Evolutionary conservation across 2,888 invertebrate species (phyloP).

Genomic region (Amiota mariae): DNA sequence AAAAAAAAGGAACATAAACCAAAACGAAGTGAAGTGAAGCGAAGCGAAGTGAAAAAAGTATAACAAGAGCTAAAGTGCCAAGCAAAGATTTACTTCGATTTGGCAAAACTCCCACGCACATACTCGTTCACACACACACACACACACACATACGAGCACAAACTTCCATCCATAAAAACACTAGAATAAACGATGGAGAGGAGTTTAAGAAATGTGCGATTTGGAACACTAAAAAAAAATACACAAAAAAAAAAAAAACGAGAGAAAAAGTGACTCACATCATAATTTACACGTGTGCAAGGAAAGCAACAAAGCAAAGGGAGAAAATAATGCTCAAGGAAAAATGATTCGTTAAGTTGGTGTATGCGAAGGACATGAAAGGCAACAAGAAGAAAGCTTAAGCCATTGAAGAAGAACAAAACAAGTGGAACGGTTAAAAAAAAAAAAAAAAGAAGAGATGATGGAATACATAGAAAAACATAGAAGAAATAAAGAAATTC

Average conservation of each 20-base stretch:
- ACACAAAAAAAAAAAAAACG: conserved; percentile 36
- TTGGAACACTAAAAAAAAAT: conserved; percentile 45
- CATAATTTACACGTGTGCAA: conserved; percentile 54
- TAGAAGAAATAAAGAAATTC: neutral
- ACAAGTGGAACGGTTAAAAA: neutral
- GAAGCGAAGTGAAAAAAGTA: neutral
- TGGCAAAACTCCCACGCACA: conserved; percentile 51
- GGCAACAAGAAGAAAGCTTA: neutral
- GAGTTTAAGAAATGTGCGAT: conserved; percentile 47
- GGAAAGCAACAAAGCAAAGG: neutral
- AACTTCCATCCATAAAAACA: too few species aligned
- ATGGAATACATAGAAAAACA: neutral
- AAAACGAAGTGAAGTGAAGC: neutral
- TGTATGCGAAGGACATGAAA: too few species aligned
- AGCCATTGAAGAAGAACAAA: neutral
- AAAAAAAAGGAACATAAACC: conserved; percentile 33
- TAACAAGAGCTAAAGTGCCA: conserved; percentile 47
- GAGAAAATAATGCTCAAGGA: too few species aligned
- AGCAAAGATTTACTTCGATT: conserved; percentile 56
- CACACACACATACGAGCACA: neutral
- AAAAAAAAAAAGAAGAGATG: neutral
- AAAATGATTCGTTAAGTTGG: too few species aligned
- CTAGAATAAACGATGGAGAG: neutral
- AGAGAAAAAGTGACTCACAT: conserved; percentile 53
- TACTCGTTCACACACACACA: neutral